Evolutionary conservation across 1,140 invertebrate species (phyloP).

Genomic region (Heliconius hewitsoni): DNA sequence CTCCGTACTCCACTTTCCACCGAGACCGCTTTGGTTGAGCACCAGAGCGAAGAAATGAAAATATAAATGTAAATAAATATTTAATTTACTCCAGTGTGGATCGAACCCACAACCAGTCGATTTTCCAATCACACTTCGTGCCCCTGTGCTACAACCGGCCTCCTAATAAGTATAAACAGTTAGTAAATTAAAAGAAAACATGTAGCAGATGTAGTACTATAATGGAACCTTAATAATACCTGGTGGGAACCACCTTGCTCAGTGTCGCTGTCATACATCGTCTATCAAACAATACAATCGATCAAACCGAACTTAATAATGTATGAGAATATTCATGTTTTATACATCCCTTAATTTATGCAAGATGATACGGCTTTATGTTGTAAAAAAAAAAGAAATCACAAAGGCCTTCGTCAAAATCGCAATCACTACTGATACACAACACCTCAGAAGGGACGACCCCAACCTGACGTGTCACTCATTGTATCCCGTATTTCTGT

Average conservation of each 20-base stretch:
- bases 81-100: too few species aligned
- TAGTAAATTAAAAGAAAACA: constrained; percentile 14
- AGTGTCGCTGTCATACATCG: background rate
- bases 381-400: constrained; percentile 48
- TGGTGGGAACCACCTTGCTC: background rate
- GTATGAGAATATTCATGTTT: constrained; percentile 77
- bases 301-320: constrained; percentile 45
- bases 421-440: constrained; percentile 71
- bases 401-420: constrained; percentile 75
- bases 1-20: too few species aligned
- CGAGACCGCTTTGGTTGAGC: too few species aligned
- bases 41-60: too few species aligned
- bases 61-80: too few species aligned
- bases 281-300: constrained; percentile 20
- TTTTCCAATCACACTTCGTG: too few species aligned
- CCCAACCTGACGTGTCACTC: constrained; percentile 75
- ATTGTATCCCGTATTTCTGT: constrained; percentile 76
- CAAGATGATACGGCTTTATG: constrained; percentile 68
- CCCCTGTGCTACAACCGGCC: too few species aligned
- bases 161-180: background rate
- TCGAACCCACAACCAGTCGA: too few species aligned
- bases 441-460: constrained; percentile 71
- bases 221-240: background rate
- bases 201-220: background rate
- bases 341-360: constrained; percentile 74